phyloP scores from a whole-genome alignment of 2,113 vertebrate genomes.

The Mormyrus iriodes region DNA sequence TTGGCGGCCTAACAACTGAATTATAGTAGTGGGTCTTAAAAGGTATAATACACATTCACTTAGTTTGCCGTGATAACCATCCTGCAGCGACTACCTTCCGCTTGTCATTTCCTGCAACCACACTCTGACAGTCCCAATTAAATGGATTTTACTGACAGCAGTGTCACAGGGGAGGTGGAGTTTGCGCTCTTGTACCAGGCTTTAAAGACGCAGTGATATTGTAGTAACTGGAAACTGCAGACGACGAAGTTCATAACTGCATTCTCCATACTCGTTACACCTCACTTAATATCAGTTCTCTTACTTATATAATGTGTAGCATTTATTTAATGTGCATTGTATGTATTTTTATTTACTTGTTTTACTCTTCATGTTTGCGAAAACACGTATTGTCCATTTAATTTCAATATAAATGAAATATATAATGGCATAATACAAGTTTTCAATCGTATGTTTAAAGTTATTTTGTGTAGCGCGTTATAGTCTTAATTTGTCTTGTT shows the following conservation, averaged over 20 bases:
- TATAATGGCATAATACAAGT: neutral
- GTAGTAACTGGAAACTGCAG: neutral
- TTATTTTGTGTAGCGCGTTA: neutral
- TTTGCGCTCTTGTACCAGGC: conserved; percentile 32
- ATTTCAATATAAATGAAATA: neutral
- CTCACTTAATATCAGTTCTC: neutral
- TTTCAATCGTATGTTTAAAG: neutral
- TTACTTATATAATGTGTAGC: neutral
- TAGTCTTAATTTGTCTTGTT: neutral
- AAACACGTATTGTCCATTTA: neutral
- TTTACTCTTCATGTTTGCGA: neutral
- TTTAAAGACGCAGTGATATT: conserved; percentile 59
- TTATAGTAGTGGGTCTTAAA: neutral
- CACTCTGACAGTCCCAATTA: conserved; percentile 67
- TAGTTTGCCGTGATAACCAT: conserved; percentile 29
- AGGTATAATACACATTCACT: neutral
- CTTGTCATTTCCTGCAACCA: conserved; percentile 49
- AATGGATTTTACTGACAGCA: conserved; percentile 55
- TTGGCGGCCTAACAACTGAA: neutral
- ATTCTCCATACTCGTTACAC: neutral
- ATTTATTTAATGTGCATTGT: neutral
- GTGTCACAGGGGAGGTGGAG: conserved; percentile 53
- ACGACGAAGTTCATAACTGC: neutral
- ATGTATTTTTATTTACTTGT: neutral
- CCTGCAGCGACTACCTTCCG: conserved; percentile 51